Base-by-base conservation (phyloP, 2,113 vertebrate genomes). In the Heterotilapia buettikoferi region DNA sequence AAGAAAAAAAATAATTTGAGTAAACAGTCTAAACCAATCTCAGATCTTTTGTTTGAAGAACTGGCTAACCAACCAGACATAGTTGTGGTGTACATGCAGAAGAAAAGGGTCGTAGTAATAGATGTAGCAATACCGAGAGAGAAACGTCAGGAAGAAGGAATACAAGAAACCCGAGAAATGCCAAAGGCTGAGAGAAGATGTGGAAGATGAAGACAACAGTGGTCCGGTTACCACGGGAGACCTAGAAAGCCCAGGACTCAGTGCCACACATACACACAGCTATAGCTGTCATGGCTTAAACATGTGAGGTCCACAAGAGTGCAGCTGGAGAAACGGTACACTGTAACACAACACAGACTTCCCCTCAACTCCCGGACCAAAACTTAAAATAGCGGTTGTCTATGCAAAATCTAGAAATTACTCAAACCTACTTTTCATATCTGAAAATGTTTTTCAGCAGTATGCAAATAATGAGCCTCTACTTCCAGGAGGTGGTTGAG, bases 111-210 rank as follows among this genome's bases (percentile, higher is more conserved):
- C 3, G 6, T n/a, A 11, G 31, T 66, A n/a, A 66, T 2, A 66
- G 61, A 66, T 1, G 61, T 66, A n/a, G 31, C 61, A 5, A 66
- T 38, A 66, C 2, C 0, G 61, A 66, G 61, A 66, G 18, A 66
- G 61, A 38, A 38, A 66, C 33, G 7, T 66, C 33, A 66, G 61
- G 18, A 66, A 66, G 61, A 66, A 38, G 61, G 59, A n/a, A 2
- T 31, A 5, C 31, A 66, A 66, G 31, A 2, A n/a, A 6, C 33
- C 33, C 0, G 6, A 66, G 33, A 66, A 66, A 38, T 10, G 0
- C 61, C 61, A 66, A 66, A 7, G 33, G 33, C 61, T 21, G 33
- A 66, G 33, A 66, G 33, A 38, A 66, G 19, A 38, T 66, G 61
- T 21, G 33, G 10, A 66, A 6, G 10, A 6, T 38, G 61, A 38